These are phyloP conservation scores for Leptinotarsa texana DNA, from an alignment of 1,140 invertebrate species.

Conservation along the genomic window DNA sequence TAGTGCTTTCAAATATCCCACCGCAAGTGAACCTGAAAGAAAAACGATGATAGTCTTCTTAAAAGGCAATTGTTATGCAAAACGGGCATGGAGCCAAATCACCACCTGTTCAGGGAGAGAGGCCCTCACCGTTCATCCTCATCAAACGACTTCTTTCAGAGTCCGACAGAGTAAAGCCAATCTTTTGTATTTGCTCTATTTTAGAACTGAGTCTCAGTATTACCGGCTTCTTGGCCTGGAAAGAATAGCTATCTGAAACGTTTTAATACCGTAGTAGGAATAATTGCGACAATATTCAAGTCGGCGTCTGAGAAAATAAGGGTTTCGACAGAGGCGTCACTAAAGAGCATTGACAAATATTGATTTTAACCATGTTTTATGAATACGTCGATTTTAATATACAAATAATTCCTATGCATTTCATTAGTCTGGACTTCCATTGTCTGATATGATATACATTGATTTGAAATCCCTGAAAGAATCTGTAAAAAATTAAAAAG, in stretches of 20 bases:
- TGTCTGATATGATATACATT: too few species aligned
- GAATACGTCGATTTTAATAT: too few species aligned
- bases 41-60: conserved; percentile 53
- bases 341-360: too few species aligned
- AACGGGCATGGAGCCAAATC: conserved; percentile 51
- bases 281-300: conserved; percentile 55
- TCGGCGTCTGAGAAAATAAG: conserved; percentile 47
- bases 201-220: conserved; percentile 46
- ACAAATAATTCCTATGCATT: too few species aligned
- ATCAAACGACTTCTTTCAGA: conserved; percentile 51
- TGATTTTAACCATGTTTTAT: too few species aligned
- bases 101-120: conserved; percentile 49
- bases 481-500: too few species aligned
- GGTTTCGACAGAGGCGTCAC: conserved; percentile 28
- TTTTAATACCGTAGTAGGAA: conserved; percentile 55
- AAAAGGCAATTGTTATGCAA: conserved; percentile 56
- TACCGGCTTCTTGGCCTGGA: conserved; percentile 52
- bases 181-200: conserved; percentile 56
- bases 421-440: too few species aligned
- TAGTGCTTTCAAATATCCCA: conserved; percentile 55
- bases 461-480: too few species aligned
- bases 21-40: conserved; percentile 54
- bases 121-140: conserved; percentile 54
- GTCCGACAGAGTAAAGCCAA: conserved; percentile 52
- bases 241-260: conserved; percentile 56